phyloP scores from a whole-genome alignment of 35 echinoderm and acorn worm genomes.

The Acanthaster planci region DNA sequence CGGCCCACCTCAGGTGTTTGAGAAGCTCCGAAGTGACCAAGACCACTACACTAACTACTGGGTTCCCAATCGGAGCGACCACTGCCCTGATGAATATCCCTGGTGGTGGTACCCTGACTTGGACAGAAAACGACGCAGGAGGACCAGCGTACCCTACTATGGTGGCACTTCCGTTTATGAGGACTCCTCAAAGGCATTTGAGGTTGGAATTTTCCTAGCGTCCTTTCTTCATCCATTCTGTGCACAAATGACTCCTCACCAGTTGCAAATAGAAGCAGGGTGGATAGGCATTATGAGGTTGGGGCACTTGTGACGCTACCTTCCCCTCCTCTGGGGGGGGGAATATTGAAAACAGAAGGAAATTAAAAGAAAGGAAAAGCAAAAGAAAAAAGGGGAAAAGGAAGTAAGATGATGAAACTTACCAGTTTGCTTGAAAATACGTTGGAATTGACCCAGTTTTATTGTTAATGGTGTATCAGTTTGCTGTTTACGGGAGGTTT shows the following conservation, averaged over 20 bases:
- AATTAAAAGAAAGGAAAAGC: too few species aligned
- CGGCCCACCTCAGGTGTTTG: neutral
- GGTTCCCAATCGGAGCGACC: neutral
- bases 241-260: neutral
- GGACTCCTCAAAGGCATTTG: slow-evolving; percentile 26
- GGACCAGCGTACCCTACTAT: neutral
- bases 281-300: too few species aligned
- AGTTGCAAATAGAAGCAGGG: neutral
- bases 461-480: neutral
- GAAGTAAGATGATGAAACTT: too few species aligned
- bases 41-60: neutral
- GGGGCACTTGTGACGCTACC: neutral
- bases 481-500: too few species aligned
- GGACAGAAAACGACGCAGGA: slow-evolving; percentile 7
- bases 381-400: too few species aligned
- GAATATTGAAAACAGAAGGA: too few species aligned
- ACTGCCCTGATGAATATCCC: slow-evolving; percentile 25
- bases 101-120: slow-evolving; percentile 16
- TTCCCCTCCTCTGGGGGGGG: neutral
- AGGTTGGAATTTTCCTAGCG: neutral
- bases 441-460: neutral
- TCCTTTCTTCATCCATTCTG: neutral
- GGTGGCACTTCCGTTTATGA: neutral
- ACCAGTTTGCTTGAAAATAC: neutral
- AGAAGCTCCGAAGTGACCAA: neutral